A percentile compares a stretch with the other conserved stretches of the same genome.
phyloP scores from a whole-genome alignment of 2,113 vertebrate species.

The Peromyscus polionotus region DNA sequence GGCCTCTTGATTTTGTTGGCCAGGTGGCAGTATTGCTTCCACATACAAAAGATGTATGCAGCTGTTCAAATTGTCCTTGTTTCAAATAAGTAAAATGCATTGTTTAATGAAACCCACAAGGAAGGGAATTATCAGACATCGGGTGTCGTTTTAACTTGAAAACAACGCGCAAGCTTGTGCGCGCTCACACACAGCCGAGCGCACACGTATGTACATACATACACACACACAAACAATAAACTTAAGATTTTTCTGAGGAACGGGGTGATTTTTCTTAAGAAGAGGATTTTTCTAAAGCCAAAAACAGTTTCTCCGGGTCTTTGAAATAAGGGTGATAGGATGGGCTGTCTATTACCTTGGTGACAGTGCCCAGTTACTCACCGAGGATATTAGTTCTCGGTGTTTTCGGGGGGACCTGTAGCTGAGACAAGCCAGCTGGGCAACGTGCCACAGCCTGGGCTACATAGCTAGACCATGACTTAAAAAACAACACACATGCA shows the following conservation, averaged over 20 bases:
- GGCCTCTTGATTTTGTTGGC: background rate
- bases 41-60: background rate
- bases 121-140: background rate
- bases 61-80: background rate
- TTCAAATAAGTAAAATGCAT: background rate
- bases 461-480: background rate
- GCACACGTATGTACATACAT: background rate
- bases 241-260: background rate
- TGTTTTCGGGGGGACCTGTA: background rate
- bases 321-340: background rate
- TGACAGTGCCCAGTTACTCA: background rate
- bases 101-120: conserved; percentile 53
- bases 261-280: background rate
- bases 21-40: background rate
- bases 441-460: background rate
- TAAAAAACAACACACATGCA: background rate
- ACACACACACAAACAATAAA: background rate
- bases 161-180: background rate
- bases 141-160: background rate
- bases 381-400: conserved; percentile 27
- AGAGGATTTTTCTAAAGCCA: background rate
- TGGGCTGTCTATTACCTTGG: background rate
- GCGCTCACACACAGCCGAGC: background rate
- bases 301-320: conserved; percentile 1
- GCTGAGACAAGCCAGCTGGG: background rate